phyloP scores from a whole-genome alignment of 2,888 invertebrate species.

The Gonocerus acuteangulatus region DNA sequence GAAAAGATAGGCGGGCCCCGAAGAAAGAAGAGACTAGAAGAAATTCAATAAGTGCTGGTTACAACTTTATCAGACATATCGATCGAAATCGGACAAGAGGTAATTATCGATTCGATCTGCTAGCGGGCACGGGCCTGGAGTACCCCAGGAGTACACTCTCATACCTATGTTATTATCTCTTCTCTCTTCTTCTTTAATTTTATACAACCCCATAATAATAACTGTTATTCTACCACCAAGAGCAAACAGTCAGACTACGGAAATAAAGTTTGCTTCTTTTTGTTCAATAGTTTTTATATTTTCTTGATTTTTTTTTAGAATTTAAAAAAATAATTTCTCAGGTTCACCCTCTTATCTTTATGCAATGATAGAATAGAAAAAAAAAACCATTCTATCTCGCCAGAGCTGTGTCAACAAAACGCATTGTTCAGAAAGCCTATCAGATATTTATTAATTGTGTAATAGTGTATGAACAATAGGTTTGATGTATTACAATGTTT shows the following conservation, averaged over 20 bases:
- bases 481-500: too few species aligned
- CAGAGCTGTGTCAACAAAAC: too few species aligned
- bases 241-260: not conserved
- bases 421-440: too few species aligned
- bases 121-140: not conserved
- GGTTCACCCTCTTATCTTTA: too few species aligned
- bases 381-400: too few species aligned
- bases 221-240: not conserved
- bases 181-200: not conserved
- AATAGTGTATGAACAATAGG: too few species aligned
- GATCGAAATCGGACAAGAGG: constrained; percentile 22
- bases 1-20: not conserved
- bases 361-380: too few species aligned
- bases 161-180: not conserved
- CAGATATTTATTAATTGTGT: too few species aligned
- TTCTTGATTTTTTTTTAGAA: too few species aligned
- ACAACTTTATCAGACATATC: constrained; percentile 12
- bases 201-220: not conserved
- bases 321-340: too few species aligned
- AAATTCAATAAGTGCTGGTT: constrained; percentile 22
- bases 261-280: not conserved
- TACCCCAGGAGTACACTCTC: not conserved
- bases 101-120: constrained; percentile 18
- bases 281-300: not conserved
- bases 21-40: not conserved